phyloP scores from a whole-genome alignment of 2,888 invertebrate species.

The Apocheima hispidaria region DNA sequence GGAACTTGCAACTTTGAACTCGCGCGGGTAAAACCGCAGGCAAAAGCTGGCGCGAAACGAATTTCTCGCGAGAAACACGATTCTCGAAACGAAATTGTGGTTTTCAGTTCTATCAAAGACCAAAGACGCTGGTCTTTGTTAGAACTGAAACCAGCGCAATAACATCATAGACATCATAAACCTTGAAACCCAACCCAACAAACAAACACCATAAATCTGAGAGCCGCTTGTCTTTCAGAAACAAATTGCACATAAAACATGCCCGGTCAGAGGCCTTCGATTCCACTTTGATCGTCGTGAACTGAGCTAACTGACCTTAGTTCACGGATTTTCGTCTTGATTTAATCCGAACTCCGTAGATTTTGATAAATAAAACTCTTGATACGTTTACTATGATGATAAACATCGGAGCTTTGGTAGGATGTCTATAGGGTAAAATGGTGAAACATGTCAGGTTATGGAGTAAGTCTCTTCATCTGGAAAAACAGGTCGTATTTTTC shows the following conservation, averaged over 20 bases:
- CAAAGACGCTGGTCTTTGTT: too few species aligned
- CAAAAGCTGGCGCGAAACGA: too few species aligned
- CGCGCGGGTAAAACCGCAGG: too few species aligned
- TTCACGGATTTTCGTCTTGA: slow-evolving; percentile 26
- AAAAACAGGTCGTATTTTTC: too few species aligned
- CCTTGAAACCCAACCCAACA: slow-evolving; percentile 3
- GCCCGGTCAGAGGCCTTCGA: slow-evolving; percentile 22
- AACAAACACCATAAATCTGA: slow-evolving; percentile 22
- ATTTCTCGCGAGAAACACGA: too few species aligned
- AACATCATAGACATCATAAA: background rate
- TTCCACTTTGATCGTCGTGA: slow-evolving; percentile 28
- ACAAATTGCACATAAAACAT: slow-evolving; percentile 24
- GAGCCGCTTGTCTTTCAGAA: slow-evolving; percentile 17
- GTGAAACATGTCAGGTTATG: slow-evolving; percentile 4
- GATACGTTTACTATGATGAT: slow-evolving; percentile 25
- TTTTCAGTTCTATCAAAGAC: background rate
- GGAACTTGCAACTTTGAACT: too few species aligned
- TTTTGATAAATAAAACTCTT: slow-evolving; percentile 33
- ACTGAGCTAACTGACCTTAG: slow-evolving; percentile 30
- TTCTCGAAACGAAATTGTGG: too few species aligned
- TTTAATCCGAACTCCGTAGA: slow-evolving; percentile 21
- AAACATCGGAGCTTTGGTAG: slow-evolving; percentile 11
- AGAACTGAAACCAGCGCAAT: background rate
- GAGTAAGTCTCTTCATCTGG: too few species aligned
- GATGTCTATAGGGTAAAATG: slow-evolving; percentile 10